These are phyloP conservation scores for Poecilia velifera DNA, from an alignment of 2,797 vertebrate species.

Conservation along the genomic window DNA sequence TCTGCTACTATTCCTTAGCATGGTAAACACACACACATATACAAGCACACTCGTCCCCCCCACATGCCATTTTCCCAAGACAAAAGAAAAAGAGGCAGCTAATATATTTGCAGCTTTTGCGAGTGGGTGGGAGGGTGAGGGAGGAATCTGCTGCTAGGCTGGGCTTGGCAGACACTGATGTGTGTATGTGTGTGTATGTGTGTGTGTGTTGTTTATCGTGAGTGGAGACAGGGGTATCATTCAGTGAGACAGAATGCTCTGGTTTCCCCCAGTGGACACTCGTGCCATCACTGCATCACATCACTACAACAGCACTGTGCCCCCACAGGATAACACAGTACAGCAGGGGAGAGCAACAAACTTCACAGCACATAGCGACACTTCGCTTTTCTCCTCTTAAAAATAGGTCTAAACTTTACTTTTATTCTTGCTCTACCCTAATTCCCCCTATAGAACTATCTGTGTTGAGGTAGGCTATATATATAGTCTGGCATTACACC, in stretches of 20 bases:
- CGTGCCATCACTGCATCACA: constrained; percentile 71
- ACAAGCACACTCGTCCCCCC: constrained; percentile 18
- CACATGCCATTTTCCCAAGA: constrained; percentile 81
- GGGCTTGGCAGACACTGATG: constrained; percentile 65
- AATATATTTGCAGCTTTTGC: constrained; percentile 83
- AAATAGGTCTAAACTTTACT: constrained; percentile 65
- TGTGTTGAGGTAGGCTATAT: constrained; percentile 42
- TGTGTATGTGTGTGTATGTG: constrained; percentile 35
- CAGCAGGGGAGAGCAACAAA: constrained; percentile 58
- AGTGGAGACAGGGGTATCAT: constrained; percentile 86
- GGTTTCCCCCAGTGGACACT: constrained; percentile 78
- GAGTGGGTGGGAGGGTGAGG: constrained; percentile 47
- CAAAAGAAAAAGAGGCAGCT: constrained; percentile 84
- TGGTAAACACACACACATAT: constrained; percentile 38
- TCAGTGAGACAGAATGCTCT: constrained; percentile 84
- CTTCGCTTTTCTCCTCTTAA: constrained; percentile 40
- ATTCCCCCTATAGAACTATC: constrained; percentile 43
- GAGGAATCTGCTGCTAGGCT: constrained; percentile 63
- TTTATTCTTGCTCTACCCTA: constrained; percentile 47
- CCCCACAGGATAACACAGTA: constrained; percentile 54
- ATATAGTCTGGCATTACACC: constrained; percentile 26
- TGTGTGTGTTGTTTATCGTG: constrained; percentile 79
- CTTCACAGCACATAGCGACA: constrained; percentile 44
- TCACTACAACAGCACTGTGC: constrained; percentile 55
- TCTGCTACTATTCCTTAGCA: constrained; percentile 60